Base-by-base conservation (phyloP, 2,888 invertebrate species). In the Leptothorax acervorum region DNA sequence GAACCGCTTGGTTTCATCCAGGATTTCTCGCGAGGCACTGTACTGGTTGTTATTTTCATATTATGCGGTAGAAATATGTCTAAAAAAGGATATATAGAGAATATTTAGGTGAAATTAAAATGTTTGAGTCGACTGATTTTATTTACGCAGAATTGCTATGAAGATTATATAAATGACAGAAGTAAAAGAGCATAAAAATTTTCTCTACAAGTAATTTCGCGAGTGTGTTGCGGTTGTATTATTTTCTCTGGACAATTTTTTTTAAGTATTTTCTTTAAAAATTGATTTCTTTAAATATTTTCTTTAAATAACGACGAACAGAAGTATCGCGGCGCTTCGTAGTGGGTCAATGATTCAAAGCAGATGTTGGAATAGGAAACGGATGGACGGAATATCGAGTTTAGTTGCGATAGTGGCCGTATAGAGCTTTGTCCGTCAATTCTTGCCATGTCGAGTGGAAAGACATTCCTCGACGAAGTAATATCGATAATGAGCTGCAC, bases 1-100 rank as follows among this genome's bases (percentile, higher is more conserved):
- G 73, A 82, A 86, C 70, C 75, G 68, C 83, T 82, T 81, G 71
- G 82, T 87, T 86, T 85, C 73, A 79, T 23, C 60, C 60, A 65
- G 83, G 81, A 76, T 89, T 86, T 84, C 83, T 79, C 35, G 39
- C 11, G 12, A 28, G 15, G 9, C 9, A 55, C 55, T 23, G 45
- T 45, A 15, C 12, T 3, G 18, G 31, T 6, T 55, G 42, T 79
- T 79, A 28, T 78, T 51, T 75, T 45, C 45, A 6, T 28, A 48
- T 74, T 60, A 74, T 9, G 31, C 11, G 9, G 39, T 23, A 42
- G 12, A 15, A 66, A n/a, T 28, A 6, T 12, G 11, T 15, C 15
- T 65, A 39, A 39, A 53, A 62, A 62, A n/a, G 8, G 18, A 55
- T n/a, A 31, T 65, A 11, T 15, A 23, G 8, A 31, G 9, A 23